Conservation (phyloP, 2,113 vertebrate genomes). For the Sturnira hondurensis region DNA sequence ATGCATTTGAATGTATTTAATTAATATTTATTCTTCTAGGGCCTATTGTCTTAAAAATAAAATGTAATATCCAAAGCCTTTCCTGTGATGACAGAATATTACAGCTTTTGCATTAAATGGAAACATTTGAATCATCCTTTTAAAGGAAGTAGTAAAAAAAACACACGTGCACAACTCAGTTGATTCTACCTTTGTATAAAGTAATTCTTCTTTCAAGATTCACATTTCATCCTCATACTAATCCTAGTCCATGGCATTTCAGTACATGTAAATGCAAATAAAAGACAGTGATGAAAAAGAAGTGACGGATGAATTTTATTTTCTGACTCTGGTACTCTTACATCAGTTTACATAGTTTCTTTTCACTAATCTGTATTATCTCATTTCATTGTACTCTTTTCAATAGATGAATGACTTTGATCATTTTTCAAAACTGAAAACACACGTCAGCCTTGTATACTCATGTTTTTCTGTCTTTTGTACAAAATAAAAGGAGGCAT, state of each 20-base stretch:
- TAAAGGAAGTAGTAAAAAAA: background rate
- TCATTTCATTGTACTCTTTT: slow-evolving; percentile 22
- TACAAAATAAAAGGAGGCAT: background rate
- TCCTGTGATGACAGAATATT: background rate
- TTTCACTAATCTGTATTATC: slow-evolving; percentile 38
- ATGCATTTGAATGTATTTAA: background rate
- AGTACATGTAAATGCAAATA: background rate
- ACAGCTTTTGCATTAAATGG: background rate
- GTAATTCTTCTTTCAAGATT: background rate
- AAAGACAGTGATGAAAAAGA: background rate
- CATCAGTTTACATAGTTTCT: background rate
- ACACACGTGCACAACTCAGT: background rate
- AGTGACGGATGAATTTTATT: background rate
- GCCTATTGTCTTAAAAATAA: slow-evolving; percentile 1
- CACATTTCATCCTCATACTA: background rate
- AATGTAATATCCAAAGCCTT: background rate
- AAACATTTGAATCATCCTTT: background rate
- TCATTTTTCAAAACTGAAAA: slow-evolving; percentile 55
- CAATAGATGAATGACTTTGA: slow-evolving; percentile 47
- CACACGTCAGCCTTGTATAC: background rate
- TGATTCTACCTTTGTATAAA: background rate
- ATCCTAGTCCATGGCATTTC: background rate
- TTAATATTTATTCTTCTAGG: slow-evolving; percentile 11
- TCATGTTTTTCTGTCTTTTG: background rate
- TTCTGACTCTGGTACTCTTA: background rate